These are phyloP conservation scores for Drosophila atroscutellata DNA, from an alignment of 2,888 invertebrate species.

Conservation along the genomic window DNA sequence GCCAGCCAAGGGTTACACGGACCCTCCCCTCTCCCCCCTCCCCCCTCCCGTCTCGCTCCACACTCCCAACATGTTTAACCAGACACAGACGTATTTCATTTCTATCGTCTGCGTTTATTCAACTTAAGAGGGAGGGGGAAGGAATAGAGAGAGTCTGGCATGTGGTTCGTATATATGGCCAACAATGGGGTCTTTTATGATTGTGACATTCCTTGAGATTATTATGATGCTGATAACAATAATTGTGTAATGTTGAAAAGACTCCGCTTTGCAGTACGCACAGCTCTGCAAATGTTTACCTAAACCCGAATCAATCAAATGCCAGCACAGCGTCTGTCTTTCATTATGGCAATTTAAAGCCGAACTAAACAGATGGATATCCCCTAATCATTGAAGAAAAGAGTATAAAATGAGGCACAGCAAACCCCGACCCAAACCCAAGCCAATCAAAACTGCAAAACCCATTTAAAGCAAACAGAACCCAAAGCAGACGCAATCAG, in stretches of 20 bases:
- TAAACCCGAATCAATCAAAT: conserved; percentile 7
- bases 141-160: conserved; percentile 18
- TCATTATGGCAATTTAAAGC: neutral
- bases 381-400: conserved; percentile 1
- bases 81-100: conserved; percentile 31
- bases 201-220: conserved; percentile 34
- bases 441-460: conserved; percentile 7
- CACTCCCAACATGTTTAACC: conserved; percentile 10
- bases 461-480: conserved; percentile 15
- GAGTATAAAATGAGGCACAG: neutral
- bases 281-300: conserved; percentile 2
- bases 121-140: conserved; percentile 1
- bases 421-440: neutral
- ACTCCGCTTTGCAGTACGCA: neutral
- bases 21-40: neutral
- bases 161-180: conserved; percentile 18
- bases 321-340: neutral
- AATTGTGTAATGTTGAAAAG: conserved; percentile 5
- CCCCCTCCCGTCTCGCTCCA: neutral
- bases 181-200: conserved; percentile 38
- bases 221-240: conserved; percentile 29
- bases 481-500: conserved; percentile 13
- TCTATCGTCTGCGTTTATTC: conserved; percentile 36
- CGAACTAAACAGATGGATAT: neutral
- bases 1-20: conserved; percentile 36